Evolutionary conservation across 64 coral and sea anemone genomes (phyloP).

Genomic region (Orbicella faveolata): DNA sequence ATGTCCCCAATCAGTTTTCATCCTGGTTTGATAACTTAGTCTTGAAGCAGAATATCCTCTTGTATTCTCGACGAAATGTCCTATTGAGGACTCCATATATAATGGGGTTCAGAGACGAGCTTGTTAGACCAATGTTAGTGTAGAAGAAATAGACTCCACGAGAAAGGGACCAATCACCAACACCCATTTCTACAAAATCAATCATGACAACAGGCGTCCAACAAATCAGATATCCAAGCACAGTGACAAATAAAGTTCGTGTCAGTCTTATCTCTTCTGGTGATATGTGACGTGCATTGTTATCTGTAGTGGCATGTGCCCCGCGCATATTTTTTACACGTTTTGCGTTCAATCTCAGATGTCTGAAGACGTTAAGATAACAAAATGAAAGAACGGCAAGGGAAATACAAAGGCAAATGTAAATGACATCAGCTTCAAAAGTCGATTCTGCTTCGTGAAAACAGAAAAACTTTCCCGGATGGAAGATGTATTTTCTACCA

Average conservation of each 20-base stretch:
- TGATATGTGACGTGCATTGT: not conserved
- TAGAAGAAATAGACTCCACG: conserved; percentile 29
- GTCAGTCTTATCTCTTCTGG: conserved; percentile 29
- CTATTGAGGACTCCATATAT: conserved; percentile 57
- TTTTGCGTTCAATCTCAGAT: conserved; percentile 8
- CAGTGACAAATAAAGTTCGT: conserved; percentile 50
- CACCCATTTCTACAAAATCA: conserved; percentile 53
- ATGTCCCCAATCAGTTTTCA: not conserved
- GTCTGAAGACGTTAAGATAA: conserved; percentile 24
- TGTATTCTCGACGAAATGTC: conserved; percentile 41
- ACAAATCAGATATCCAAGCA: conserved; percentile 37
- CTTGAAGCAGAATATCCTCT: not conserved
- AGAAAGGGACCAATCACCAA: conserved; percentile 12
- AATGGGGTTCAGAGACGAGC: conserved; percentile 46
- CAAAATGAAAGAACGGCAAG: conserved; percentile 30
- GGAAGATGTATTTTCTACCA: conserved; percentile 42
- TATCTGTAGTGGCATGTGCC: no score
- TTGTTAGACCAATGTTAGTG: conserved; percentile 8
- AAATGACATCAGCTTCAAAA: conserved; percentile 4
- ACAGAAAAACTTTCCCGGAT: conserved; percentile 65
- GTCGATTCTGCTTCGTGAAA: conserved; percentile 22
- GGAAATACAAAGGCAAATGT: not conserved
- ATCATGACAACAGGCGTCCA: conserved; percentile 57
- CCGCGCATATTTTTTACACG: conserved; percentile 1
- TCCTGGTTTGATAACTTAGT: not conserved